Percentiles rank a stretch among this genome's conserved stretches.
These are phyloP conservation scores for Dromiciops gliroides DNA, from an alignment of 2,113 vertebrate species.

Conservation along the genomic window DNA sequence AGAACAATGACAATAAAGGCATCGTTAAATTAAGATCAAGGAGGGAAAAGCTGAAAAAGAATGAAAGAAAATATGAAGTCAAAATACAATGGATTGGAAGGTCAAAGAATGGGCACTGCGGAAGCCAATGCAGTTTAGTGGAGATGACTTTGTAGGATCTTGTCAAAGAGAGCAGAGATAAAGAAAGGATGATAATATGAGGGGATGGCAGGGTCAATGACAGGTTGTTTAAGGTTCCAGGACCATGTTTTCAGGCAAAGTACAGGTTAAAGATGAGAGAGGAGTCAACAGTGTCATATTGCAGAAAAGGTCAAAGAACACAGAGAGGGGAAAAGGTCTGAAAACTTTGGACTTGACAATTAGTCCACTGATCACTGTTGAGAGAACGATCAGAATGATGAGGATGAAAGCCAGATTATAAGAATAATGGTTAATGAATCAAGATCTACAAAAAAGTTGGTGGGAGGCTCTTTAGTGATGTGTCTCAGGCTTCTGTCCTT, in stretches of 20 bases:
- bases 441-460: not conserved
- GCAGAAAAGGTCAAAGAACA: not conserved
- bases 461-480: not conserved
- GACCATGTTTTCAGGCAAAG: not conserved
- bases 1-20: not conserved
- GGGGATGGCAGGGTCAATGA: not conserved
- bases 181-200: not conserved
- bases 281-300: not conserved
- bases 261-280: not conserved
- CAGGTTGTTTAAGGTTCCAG: not conserved
- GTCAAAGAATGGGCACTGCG: not conserved
- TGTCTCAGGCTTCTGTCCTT: not conserved
- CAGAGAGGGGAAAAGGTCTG: not conserved
- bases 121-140: not conserved
- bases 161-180: not conserved
- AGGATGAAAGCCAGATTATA: not conserved
- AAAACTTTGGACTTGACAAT: not conserved
- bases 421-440: not conserved
- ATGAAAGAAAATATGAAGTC: not conserved
- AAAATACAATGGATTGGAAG: not conserved
- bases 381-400: not conserved
- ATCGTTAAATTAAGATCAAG: not conserved
- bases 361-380: not conserved
- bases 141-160: not conserved
- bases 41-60: not conserved